Conservation (phyloP, 1,140 invertebrate genomes). For the Pogonomyrmex californicus region DNA sequence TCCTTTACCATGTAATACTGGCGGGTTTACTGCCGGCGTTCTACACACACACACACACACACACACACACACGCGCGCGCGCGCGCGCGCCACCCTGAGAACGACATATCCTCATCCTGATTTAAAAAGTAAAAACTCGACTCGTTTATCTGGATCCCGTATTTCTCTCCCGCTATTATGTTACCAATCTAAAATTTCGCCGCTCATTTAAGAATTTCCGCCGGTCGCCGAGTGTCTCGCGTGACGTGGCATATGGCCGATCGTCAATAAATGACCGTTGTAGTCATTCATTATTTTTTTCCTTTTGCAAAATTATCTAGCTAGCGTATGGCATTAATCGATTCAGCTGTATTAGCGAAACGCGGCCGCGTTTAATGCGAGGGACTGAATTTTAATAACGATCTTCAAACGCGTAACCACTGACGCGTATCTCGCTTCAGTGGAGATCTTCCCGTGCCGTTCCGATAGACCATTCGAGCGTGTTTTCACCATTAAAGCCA, state of each 20-base stretch:
- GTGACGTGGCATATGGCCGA: too few relatives aligned
- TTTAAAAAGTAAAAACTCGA: constrained; percentile 41
- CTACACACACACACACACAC: neutral
- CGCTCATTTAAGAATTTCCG: neutral
- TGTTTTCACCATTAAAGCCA: constrained; percentile 33
- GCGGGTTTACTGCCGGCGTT: constrained; percentile 48
- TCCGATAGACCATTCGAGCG: constrained; percentile 27
- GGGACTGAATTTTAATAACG: constrained; percentile 26
- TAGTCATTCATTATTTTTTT: neutral
- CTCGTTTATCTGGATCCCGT: neutral
- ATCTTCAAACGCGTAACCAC: neutral
- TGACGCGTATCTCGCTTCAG: constrained; percentile 6
- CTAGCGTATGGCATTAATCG: neutral
- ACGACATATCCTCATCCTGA: constrained; percentile 36
- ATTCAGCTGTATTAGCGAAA: neutral
- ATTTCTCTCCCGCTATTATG: neutral
- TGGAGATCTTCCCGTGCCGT: neutral
- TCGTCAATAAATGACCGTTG: neutral
- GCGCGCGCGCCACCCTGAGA: neutral
- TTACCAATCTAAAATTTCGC: constrained; percentile 12
- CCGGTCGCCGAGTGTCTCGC: neutral
- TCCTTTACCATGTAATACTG: constrained; percentile 44
- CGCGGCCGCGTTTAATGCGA: neutral
- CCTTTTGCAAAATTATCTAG: neutral
- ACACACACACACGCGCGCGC: too few relatives aligned